Conservation (phyloP, 2,797 vertebrate species). For the Platyrinchus mystaceus region DNA sequence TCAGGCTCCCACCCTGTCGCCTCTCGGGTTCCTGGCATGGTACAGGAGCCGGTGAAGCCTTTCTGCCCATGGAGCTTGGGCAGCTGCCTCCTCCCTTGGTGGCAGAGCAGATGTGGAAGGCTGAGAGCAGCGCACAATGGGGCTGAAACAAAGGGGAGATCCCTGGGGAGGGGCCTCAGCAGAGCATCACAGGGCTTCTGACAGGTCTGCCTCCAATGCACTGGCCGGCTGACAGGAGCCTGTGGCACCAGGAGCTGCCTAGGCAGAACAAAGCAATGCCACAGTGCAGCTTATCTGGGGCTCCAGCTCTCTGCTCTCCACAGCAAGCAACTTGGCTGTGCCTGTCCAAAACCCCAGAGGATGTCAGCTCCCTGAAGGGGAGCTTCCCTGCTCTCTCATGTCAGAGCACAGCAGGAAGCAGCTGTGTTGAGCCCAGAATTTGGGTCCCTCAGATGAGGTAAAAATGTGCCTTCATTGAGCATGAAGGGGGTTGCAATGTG, state of each 20-base stretch:
- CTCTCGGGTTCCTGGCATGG: fast-evolving
- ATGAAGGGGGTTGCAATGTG: neutral
- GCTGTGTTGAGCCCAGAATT: neutral
- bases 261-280: neutral
- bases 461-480: neutral
- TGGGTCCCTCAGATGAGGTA: neutral
- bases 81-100: neutral
- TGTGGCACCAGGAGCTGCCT: fast-evolving
- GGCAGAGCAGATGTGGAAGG: neutral
- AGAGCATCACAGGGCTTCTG: fast-evolving
- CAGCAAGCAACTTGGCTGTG: fast-evolving
- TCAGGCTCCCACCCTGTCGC: fast-evolving
- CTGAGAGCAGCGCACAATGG: neutral
- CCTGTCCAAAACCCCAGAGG: neutral
- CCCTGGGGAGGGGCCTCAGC: neutral
- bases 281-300: neutral
- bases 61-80: fast-evolving
- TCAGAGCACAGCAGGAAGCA: fast-evolving
- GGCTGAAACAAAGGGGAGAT: neutral
- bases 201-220: neutral
- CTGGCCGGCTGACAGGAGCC: neutral
- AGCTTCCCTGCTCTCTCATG: fast-evolving
- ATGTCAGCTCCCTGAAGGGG: fast-evolving
- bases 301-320: neutral
- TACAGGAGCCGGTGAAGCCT: neutral